Conservation (phyloP, 92 coral and sea anemone species). For the Scolanthus callimorphus region DNA sequence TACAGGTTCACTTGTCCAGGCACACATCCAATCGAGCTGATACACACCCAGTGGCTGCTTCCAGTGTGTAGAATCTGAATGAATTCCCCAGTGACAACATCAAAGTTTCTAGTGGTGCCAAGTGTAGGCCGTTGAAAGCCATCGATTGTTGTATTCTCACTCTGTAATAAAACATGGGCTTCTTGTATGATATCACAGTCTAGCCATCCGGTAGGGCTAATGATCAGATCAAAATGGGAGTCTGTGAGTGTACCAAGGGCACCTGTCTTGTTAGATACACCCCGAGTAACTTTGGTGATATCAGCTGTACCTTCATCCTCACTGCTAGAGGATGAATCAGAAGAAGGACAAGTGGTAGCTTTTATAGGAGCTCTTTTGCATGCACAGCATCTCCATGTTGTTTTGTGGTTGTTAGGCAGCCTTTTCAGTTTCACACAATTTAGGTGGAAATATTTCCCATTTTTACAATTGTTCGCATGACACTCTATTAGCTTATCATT, state of each 20-base stretch:
- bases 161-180: slow-evolving; percentile 18
- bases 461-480: slow-evolving; percentile 20
- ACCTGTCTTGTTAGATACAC: not conserved
- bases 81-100: slow-evolving; percentile 35
- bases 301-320: not conserved
- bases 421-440: slow-evolving; percentile 22
- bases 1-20: slow-evolving; percentile 52
- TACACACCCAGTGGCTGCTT: slow-evolving; percentile 54
- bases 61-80: slow-evolving; percentile 59
- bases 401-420: slow-evolving; percentile 34
- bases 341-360: slow-evolving; percentile 5
- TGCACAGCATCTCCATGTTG: slow-evolving; percentile 35
- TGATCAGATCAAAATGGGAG: slow-evolving; percentile 11
- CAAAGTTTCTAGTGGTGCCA: slow-evolving; percentile 41
- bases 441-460: slow-evolving; percentile 29
- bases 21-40: slow-evolving; percentile 48
- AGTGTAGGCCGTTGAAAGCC: slow-evolving; percentile 41
- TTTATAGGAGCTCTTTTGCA: slow-evolving; percentile 14
- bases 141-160: slow-evolving; percentile 15
- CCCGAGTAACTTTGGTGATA: not conserved
- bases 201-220: slow-evolving; percentile 19
- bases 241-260: slow-evolving; percentile 7
- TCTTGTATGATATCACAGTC: slow-evolving; percentile 40
- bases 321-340: slow-evolving; percentile 1
- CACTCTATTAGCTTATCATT: slow-evolving; percentile 30